phyloP scores from a whole-genome alignment of 2,113 vertebrate genomes.

The Chascanopsetta lugubris region DNA sequence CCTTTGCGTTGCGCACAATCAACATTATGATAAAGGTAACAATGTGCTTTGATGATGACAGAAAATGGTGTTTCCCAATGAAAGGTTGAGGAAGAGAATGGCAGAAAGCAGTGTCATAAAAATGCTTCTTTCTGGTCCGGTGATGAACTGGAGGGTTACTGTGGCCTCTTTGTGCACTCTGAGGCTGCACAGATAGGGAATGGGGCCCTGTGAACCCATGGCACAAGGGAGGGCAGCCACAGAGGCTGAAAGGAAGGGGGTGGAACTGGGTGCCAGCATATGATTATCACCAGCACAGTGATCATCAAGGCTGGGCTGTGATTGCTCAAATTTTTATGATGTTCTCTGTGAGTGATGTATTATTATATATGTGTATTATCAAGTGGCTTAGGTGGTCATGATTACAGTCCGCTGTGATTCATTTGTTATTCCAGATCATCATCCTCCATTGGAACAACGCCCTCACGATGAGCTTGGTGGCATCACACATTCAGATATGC shows the following conservation, averaged over 20 bases:
- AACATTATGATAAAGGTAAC: neutral
- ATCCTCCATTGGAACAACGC: neutral
- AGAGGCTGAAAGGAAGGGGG: constrained; percentile 26
- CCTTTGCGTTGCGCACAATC: neutral
- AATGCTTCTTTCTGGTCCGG: constrained; percentile 30
- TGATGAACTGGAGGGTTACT: constrained; percentile 31
- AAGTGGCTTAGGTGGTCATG: constrained; percentile 3
- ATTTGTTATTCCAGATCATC: neutral
- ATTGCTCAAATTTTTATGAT: constrained; percentile 26
- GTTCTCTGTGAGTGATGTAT: constrained; percentile 5
- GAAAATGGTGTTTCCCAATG: constrained; percentile 15
- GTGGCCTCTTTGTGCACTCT: constrained; percentile 57
- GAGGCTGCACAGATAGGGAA: constrained; percentile 48
- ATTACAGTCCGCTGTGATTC: constrained; percentile 3
- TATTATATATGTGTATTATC: constrained; percentile 15
- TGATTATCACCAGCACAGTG: constrained; percentile 38
- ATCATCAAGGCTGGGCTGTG: constrained; percentile 24
- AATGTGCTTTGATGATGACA: constrained; percentile 13
- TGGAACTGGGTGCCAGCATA: constrained; percentile 15
- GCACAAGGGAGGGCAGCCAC: constrained; percentile 25
- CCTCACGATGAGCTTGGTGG: neutral
- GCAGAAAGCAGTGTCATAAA: constrained; percentile 25
- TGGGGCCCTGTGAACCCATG: constrained; percentile 46
- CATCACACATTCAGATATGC: neutral
- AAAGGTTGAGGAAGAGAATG: neutral